Evolutionary conservation across 2,113 vertebrate genomes (phyloP), one percentile per base, ranked within the genome.

Genomic region (Campylomormyrus numenius): DNA sequence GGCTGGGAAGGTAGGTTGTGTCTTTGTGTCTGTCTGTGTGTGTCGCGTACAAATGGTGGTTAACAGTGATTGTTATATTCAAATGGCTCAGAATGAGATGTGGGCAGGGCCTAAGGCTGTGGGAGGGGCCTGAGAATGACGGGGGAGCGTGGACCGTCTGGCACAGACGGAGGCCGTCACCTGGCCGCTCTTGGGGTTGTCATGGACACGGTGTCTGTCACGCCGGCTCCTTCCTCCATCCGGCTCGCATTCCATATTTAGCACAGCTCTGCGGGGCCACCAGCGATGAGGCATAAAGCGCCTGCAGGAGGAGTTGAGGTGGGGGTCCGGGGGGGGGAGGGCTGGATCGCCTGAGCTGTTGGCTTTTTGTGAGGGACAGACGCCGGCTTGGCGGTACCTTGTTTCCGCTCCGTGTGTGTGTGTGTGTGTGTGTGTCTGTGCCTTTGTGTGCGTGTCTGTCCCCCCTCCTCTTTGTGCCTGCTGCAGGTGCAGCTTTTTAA

Each of bases 1-100:
- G 98, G 98, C 98, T 0, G 98, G 98, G 91, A 96, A 97, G 97
- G 98, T 99, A 96, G 84, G 93, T 7, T n/a, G 7, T 48, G 39
- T 62, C 3, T 58, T 53, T 45, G 7, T n/a, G 80, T 86, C 3
- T 15, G 77, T 85, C 13, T 52, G 80, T 85, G 46, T 77, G 89
- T 56, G 2, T 31, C 49, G 10, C 7, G 24, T 45, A 9, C 17
- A 85, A 24, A 46, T 48, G 42, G 9, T 48, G 45, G 19, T 10
- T 77, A 39, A 42, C 74, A 42, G 74, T 80, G 74, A 42, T 31
- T 70, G 13, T 70, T 70, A 70, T 70, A 31, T 31, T 83, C 15
- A 39, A 7, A 42, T 45, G 42, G 42, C 39, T 3, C 17, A 45
- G 77, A 83, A 24, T 45, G 13, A 19, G 35, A 85, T n/a, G 21